Percentiles rank a stretch among this genome's conserved stretches.
phyloP scores from a whole-genome alignment of 2,888 invertebrate genomes.

The Cephus nigrinus region DNA sequence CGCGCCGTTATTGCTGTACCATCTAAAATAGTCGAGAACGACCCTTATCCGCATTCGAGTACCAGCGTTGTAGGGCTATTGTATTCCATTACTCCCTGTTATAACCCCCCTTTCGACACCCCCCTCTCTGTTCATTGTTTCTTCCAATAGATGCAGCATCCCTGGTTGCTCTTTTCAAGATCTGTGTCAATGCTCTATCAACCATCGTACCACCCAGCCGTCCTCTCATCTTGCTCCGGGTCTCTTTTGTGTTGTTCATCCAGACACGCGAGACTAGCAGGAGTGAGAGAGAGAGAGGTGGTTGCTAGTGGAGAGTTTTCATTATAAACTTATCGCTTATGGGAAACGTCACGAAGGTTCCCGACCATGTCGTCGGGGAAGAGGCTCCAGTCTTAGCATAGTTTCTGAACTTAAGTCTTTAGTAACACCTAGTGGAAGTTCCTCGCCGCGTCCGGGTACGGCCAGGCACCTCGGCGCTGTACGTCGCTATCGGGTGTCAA shows the following conservation, averaged over 20 bases:
- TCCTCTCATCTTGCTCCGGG: too few species aligned
- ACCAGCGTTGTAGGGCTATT: neutral
- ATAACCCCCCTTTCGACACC: neutral
- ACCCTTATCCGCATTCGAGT: too few species aligned
- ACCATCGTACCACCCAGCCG: too few species aligned
- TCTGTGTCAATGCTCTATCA: too few species aligned
- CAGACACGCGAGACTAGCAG: too few species aligned
- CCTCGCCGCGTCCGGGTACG: neutral
- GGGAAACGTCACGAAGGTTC: too few species aligned
- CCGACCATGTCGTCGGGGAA: too few species aligned
- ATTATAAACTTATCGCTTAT: too few species aligned
- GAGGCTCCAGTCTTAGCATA: neutral
- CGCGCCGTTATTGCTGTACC: neutral
- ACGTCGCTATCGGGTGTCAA: constrained; percentile 4
- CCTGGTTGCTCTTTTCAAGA: neutral
- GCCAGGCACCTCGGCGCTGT: too few species aligned
- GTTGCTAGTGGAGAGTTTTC: too few species aligned
- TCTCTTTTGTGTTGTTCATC: too few species aligned
- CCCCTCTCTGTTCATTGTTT: neutral
- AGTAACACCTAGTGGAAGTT: neutral
- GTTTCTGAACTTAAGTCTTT: neutral
- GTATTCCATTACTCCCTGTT: neutral
- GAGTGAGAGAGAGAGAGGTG: too few species aligned
- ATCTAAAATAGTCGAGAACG: neutral
- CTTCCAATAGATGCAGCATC: neutral